A percentile compares a stretch with the other conserved stretches of the same genome.
These are phyloP conservation scores for Tadarida brasiliensis DNA, from an alignment of 2,797 vertebrate species.

Conservation along the genomic window DNA sequence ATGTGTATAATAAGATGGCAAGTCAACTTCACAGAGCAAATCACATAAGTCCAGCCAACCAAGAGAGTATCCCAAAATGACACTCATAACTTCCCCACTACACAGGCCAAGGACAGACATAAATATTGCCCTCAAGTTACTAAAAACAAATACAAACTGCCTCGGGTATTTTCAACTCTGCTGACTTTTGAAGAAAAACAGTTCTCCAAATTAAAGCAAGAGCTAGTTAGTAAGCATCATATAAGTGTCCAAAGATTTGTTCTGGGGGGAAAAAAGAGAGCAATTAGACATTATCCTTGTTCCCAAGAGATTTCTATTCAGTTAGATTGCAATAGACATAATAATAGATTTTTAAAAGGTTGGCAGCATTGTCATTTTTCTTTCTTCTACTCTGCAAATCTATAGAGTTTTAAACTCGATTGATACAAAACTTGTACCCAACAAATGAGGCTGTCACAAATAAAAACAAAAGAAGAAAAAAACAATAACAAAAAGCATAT, in stretches of 20 bases:
- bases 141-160: constrained; percentile 36
- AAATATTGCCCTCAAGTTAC: not conserved
- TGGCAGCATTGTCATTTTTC: not conserved
- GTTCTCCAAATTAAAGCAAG: not conserved
- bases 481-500: constrained; percentile 56
- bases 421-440: not conserved
- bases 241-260: not conserved
- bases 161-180: not conserved
- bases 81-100: not conserved
- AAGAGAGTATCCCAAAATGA: not conserved
- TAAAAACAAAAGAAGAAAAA: not conserved
- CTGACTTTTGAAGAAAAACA: not conserved
- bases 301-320: not conserved
- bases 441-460: constrained; percentile 32
- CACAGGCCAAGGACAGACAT: not conserved
- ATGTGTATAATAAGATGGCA: not conserved
- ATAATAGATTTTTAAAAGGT: not conserved
- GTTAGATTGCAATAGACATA: not conserved
- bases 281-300: not conserved
- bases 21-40: not conserved
- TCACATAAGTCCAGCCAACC: not conserved
- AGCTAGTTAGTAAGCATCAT: not conserved
- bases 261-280: accelerated
- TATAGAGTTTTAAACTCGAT: not conserved
- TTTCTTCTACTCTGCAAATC: not conserved